Conservation (phyloP, 1,140 invertebrate genomes). For the Drosophila azteca region DNA sequence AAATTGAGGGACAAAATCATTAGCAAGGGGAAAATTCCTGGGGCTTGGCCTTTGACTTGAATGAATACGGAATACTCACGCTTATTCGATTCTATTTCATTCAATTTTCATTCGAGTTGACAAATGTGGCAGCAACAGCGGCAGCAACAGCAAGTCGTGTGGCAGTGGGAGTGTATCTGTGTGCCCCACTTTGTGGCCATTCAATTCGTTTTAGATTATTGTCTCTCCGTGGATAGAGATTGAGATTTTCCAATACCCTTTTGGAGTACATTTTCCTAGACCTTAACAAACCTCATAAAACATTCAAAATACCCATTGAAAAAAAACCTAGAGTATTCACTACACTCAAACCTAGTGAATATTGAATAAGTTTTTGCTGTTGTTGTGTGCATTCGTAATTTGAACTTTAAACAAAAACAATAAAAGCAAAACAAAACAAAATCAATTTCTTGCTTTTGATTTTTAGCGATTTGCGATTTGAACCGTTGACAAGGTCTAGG, state of each 20-base stretch:
- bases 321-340: neutral
- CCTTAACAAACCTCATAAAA: neutral
- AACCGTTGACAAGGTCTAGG: slow-evolving; percentile 74
- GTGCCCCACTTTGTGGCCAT: slow-evolving; percentile 74
- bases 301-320: neutral
- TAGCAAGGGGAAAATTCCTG: neutral
- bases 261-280: too few species aligned
- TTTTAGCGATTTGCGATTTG: slow-evolving; percentile 19
- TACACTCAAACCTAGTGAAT: neutral
- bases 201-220: slow-evolving; percentile 63
- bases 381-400: slow-evolving; percentile 45
- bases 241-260: slow-evolving; percentile 8
- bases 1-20: too few species aligned
- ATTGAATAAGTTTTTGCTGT: neutral
- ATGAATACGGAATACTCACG: slow-evolving; percentile 23
- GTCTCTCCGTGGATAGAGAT: slow-evolving; percentile 32
- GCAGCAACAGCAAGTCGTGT: slow-evolving; percentile 13
- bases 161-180: slow-evolving; percentile 29
- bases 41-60: slow-evolving; percentile 52
- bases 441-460: slow-evolving; percentile 13
- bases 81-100: slow-evolving; percentile 55
- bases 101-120: slow-evolving; percentile 78
- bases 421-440: slow-evolving; percentile 20
- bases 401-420: slow-evolving; percentile 6
- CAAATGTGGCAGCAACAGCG: slow-evolving; percentile 64